Evolutionary conservation across 2,113 vertebrate genomes (phyloP).

Genomic region (Dendrocopos noguchii): DNA sequence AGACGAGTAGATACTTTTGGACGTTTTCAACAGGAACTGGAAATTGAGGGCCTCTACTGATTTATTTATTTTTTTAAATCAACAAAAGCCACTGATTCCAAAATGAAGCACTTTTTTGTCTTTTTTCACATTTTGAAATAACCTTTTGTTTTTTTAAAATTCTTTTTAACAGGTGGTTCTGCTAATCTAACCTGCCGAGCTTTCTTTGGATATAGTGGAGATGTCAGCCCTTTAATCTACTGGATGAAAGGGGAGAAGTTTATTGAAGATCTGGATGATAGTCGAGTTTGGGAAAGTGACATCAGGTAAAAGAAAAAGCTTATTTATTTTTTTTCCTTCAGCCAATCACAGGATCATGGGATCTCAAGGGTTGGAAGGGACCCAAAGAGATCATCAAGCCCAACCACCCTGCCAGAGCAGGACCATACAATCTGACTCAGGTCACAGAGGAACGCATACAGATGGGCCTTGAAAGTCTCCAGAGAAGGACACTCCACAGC

Average conservation of each 20-base stretch:
- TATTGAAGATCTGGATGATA: constrained; percentile 98
- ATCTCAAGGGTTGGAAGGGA: too few relatives aligned
- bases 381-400: too few relatives aligned
- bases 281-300: constrained; percentile 93
- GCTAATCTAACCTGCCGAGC: constrained; percentile 96
- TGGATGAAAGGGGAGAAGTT: constrained; percentile 99
- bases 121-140: constrained; percentile 9
- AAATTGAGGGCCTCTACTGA: not conserved
- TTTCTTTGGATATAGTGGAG: constrained; percentile 97
- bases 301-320: constrained; percentile 86
- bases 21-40: not conserved
- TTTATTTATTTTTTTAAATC: not conserved
- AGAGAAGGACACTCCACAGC: too few relatives aligned
- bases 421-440: too few relatives aligned
- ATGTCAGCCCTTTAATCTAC: constrained; percentile 96
- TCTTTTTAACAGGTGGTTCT: constrained; percentile 83
- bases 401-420: too few relatives aligned
- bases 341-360: not conserved
- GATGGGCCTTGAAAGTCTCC: too few relatives aligned
- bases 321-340: not conserved
- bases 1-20: not conserved
- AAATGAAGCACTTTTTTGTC: not conserved
- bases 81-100: constrained; percentile 1
- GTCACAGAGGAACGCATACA: too few relatives aligned
- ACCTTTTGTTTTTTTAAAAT: constrained; percentile 57